Conservation (phyloP, 2,888 invertebrate genomes). For the Ophonus ardosiacus region DNA sequence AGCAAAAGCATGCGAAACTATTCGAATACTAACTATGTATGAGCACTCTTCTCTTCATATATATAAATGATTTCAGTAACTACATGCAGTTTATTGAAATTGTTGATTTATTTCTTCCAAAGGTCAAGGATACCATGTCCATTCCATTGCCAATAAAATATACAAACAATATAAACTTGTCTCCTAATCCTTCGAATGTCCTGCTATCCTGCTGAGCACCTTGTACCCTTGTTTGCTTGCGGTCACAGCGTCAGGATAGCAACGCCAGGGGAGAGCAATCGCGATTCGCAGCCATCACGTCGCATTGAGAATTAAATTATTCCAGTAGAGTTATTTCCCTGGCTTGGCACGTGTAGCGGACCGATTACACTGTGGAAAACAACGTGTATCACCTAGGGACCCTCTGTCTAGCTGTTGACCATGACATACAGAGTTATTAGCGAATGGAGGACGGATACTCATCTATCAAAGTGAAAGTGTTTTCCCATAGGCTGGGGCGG, state of each 20-base stretch:
- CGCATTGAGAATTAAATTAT: conserved; percentile 48
- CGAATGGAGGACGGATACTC: not conserved
- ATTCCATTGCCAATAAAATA: not conserved
- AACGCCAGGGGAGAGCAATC: conserved; percentile 13
- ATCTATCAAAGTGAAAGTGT: no score
- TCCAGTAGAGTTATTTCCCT: conserved; percentile 32
- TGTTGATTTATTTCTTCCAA: no score
- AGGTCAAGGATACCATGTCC: no score
- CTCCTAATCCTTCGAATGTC: not conserved
- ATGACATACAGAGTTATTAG: not conserved
- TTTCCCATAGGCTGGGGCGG: no score
- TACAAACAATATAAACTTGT: not conserved
- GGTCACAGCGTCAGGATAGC: not conserved
- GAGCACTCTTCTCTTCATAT: no score
- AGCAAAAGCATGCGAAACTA: not conserved
- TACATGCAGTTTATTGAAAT: no score
- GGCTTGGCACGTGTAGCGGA: conserved; percentile 28
- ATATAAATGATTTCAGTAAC: no score
- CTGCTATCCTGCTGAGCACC: not conserved
- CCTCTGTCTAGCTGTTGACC: not conserved
- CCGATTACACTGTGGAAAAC: conserved; percentile 5
- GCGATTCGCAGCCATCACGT: conserved; percentile 28
- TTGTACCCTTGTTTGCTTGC: not conserved
- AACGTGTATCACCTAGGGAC: not conserved
- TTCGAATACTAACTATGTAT: no score